Percentiles rank a stretch among this genome's conserved stretches.
These are phyloP conservation scores for Oenanthe oenanthe DNA, from an alignment of 2,113 vertebrate species.

Conservation along the genomic window DNA sequence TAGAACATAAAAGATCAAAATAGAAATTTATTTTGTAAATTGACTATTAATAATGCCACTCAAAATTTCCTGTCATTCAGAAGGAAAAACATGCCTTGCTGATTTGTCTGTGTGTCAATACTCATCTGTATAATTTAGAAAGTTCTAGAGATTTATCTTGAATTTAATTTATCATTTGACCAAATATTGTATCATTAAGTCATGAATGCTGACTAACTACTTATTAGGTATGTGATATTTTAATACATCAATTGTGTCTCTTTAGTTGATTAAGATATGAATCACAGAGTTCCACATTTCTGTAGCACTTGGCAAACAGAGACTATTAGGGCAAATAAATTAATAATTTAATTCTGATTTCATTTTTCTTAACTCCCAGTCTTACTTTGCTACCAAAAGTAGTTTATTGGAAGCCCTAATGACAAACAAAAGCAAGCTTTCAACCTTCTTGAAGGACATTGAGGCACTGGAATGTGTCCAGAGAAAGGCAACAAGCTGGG, in stretches of 20 bases:
- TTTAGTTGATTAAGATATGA: background rate
- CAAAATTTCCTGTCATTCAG: background rate
- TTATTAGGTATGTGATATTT: background rate
- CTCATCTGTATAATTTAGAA: background rate
- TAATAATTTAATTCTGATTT: background rate
- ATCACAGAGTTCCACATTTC: background rate
- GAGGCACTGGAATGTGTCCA: accelerated
- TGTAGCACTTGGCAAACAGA: background rate
- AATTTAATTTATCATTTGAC: background rate
- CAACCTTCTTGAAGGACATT: background rate
- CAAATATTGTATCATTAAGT: background rate
- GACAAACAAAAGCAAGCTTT: background rate
- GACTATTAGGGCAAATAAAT: background rate
- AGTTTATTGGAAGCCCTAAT: background rate
- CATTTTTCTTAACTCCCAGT: background rate
- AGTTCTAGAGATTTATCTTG: background rate
- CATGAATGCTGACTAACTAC: background rate
- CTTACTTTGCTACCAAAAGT: background rate
- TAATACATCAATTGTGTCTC: background rate
- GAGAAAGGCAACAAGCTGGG: background rate
- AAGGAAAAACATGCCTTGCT: background rate
- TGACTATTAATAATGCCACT: background rate
- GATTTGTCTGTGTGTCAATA: background rate
- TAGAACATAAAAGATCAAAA: background rate
- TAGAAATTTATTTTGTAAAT: background rate